Conservation (phyloP, 2,888 invertebrate species). For the Acronicta aceris region DNA sequence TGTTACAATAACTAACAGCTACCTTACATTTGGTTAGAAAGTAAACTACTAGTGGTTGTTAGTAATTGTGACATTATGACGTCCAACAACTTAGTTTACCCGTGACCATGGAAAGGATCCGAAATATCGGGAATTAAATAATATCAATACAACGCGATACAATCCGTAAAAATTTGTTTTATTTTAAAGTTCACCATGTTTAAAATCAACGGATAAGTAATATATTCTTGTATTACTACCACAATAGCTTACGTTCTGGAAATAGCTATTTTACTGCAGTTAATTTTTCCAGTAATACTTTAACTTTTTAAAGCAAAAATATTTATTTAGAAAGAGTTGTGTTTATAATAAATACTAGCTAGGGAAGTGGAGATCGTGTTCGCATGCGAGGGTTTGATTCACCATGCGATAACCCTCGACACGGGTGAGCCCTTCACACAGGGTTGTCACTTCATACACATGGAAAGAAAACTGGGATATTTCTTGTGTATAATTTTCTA, state of each 20-base stretch:
- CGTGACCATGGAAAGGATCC: too few relatives aligned
- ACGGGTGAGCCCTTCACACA: slow-evolving; percentile 63
- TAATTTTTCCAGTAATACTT: slow-evolving; percentile 11
- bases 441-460: slow-evolving; percentile 61
- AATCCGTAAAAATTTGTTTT: too few relatives aligned
- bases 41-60: too few relatives aligned
- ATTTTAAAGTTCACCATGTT: too few relatives aligned
- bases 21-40: too few relatives aligned
- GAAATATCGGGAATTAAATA: too few relatives aligned
- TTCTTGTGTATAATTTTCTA: neutral
- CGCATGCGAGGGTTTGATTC: slow-evolving; percentile 66
- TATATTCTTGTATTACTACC: neutral
- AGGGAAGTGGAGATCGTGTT: slow-evolving; percentile 49
- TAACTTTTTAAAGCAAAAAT: slow-evolving; percentile 19
- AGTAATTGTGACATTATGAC: too few relatives aligned
- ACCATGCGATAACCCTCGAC: slow-evolving; percentile 73
- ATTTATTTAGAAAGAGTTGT: slow-evolving; percentile 46
- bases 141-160: too few relatives aligned
- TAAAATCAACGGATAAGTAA: neutral
- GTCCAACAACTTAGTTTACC: too few relatives aligned
- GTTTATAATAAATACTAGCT: slow-evolving; percentile 52
- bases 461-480: neutral
- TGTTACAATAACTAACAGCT: too few relatives aligned
- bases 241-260: neutral
- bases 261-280: neutral